Percentiles rank a stretch among this genome's conserved stretches.
phyloP scores from a whole-genome alignment of 2,797 vertebrate species.

The Hippoglossus hippoglossus region DNA sequence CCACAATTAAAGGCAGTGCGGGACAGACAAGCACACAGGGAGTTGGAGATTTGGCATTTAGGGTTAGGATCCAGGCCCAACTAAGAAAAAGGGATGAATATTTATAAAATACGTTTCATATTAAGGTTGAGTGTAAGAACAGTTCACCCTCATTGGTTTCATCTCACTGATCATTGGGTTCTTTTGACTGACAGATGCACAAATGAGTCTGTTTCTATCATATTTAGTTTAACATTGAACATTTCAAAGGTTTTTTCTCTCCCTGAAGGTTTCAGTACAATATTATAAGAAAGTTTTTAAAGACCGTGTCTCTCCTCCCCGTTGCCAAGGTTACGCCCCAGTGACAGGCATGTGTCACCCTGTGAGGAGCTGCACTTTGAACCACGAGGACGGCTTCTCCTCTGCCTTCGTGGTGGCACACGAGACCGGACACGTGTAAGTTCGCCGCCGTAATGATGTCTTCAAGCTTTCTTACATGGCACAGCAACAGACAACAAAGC shows the following conservation, averaged over 20 bases:
- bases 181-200: not conserved
- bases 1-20: slow-evolving; percentile 72
- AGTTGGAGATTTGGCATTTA: slow-evolving; percentile 55
- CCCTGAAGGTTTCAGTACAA: not conserved
- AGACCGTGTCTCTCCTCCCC: not conserved
- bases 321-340: slow-evolving; percentile 91
- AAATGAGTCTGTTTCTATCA: not conserved
- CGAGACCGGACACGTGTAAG: slow-evolving; percentile 99
- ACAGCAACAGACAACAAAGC: slow-evolving; percentile 20
- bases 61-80: slow-evolving; percentile 33
- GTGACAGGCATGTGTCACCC: slow-evolving; percentile 99
- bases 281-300: slow-evolving; percentile 5
- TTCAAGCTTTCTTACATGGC: not conserved
- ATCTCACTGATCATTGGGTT: not conserved
- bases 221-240: not conserved
- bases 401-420: slow-evolving; percentile 98
- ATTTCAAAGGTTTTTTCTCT: not conserved
- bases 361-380: slow-evolving; percentile 96
- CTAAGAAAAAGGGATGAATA: too few species aligned
- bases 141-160: not conserved
- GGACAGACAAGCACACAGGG: slow-evolving; percentile 66
- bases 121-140: not conserved
- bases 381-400: slow-evolving; percentile 98
- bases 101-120: too few species aligned
- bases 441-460: slow-evolving; percentile 42